Percentiles rank a stretch among this genome's conserved stretches.
phyloP scores from a whole-genome alignment of 2,797 vertebrate genomes.

The Coilia nasus region DNA sequence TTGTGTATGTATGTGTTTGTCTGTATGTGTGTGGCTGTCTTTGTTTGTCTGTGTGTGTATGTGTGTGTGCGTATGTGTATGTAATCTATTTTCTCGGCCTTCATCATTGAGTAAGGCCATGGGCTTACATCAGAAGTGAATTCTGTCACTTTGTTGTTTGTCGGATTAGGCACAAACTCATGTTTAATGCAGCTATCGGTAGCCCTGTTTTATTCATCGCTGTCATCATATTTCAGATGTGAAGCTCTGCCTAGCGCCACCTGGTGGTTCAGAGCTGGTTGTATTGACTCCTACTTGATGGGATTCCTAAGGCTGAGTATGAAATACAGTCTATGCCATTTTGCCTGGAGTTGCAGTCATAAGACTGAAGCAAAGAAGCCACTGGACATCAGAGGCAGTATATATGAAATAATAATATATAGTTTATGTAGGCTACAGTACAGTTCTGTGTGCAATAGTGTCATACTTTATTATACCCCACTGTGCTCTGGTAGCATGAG shows the following conservation, averaged over 20 bases:
- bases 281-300: no score
- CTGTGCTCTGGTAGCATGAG: background rate
- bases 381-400: background rate
- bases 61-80: background rate
- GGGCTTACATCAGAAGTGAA: slow-evolving; percentile 49
- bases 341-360: background rate
- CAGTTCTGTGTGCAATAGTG: background rate
- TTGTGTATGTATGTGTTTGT: background rate
- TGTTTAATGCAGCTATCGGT: slow-evolving; percentile 64
- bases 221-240: slow-evolving; percentile 52
- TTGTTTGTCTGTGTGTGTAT: slow-evolving; percentile 13
- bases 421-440: no score
- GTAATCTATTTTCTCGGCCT: background rate
- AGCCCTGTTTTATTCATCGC: slow-evolving; percentile 50
- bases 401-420: background rate
- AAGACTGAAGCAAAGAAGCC: background rate
- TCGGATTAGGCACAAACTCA: slow-evolving; percentile 40
- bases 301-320: background rate
- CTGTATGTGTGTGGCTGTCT: slow-evolving; percentile 13
- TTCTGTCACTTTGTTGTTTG: slow-evolving; percentile 47
- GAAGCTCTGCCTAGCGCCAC: background rate
- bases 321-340: background rate
- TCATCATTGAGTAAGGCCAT: slow-evolving; percentile 25
- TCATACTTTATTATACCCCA: background rate
- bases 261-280: background rate